Evolutionary conservation across 2,113 vertebrate genomes (phyloP), one percentile per base, ranked within the genome.

Genomic region (Eclectus roratus): DNA sequence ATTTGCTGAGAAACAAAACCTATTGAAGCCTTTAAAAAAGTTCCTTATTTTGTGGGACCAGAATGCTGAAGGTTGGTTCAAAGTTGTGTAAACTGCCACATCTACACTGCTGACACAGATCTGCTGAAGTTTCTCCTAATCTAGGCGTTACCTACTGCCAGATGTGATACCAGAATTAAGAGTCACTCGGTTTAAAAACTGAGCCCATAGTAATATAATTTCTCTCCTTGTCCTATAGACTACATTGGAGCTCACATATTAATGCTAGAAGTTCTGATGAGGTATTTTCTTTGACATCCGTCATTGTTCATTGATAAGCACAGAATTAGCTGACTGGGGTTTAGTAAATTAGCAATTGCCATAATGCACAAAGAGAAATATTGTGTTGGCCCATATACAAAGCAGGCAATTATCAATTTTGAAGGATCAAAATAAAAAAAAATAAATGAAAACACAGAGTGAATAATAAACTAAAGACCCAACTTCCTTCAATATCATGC

Each of bases 191-290:
- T 52, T 18, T 56, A 56, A 82, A 79, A 79, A 8, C 11, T 63
- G 37, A 44, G 43, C 55, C 6, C 28, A 46, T 4, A 50, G 17
- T 24, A 69, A 50, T 24, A 77, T 0, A 0, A 0, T 55, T 64
- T 58, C 31, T 70, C 15, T 47, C 60, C 47, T 81, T 69, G 44
- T 21, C 50, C 17, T 37, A 19, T 29, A 78, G 18, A 61, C 28
- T 72, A 27, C 28, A 28, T 15, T 77, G 41, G 44, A 53, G 6
- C 14, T 76, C n/a, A 37, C 0, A 1, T 4, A 76, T 41, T 47
- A 63, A 63, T n/a, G 29, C 33, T 27, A 28, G 21, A 58, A 66
- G 43, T 44, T 74, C 79, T 68, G 25, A 31, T 44, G 43, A 63
- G 9, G 15, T 52, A 16, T 71, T 73, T 90, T 82, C 43, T 16